Conservation (phyloP, 2,797 vertebrate species). For the Synanceia verrucosa region DNA sequence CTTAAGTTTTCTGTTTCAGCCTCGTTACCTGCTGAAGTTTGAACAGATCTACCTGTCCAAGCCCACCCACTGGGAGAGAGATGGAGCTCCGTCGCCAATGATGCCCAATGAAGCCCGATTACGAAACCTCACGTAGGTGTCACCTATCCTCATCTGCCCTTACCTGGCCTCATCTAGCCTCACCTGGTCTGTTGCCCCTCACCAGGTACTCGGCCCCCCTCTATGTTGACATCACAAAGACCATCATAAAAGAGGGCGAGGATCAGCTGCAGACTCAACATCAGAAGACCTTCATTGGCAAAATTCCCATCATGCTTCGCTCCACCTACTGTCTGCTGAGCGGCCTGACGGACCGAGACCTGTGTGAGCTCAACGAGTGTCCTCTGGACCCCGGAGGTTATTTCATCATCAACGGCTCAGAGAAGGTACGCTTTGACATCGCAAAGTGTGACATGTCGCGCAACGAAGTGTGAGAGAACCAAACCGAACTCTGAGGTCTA, state of each 20-base stretch:
- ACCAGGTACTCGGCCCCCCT: conserved; percentile 95
- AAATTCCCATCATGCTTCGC: conserved; percentile 99
- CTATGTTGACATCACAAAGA: conserved; percentile 99
- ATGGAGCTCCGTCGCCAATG: conserved; percentile 98
- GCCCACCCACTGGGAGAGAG: conserved; percentile 98
- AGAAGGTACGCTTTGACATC: conserved; percentile 85
- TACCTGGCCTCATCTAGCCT: neutral
- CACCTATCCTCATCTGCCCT: no score
- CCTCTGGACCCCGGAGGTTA: conserved; percentile 97
- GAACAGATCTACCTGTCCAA: conserved; percentile 99
- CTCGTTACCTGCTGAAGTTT: conserved; percentile 95
- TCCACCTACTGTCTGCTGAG: conserved; percentile 97
- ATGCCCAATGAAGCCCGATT: conserved; percentile 98
- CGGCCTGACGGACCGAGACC: conserved; percentile 94
- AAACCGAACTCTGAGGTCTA: no score
- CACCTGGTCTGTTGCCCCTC: neutral
- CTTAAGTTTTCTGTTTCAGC: conserved; percentile 74
- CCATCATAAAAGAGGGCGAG: conserved; percentile 97
- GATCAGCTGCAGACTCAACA: conserved; percentile 97
- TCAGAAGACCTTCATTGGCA: conserved; percentile 99
- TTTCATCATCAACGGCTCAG: conserved; percentile 99
- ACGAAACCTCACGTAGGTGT: conserved; percentile 94
- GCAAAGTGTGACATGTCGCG: neutral
- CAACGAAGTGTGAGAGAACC: no score
- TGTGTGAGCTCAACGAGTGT: conserved; percentile 98